phyloP scores from a whole-genome alignment of 2,113 vertebrate species.

The Seriola aureovittata region DNA sequence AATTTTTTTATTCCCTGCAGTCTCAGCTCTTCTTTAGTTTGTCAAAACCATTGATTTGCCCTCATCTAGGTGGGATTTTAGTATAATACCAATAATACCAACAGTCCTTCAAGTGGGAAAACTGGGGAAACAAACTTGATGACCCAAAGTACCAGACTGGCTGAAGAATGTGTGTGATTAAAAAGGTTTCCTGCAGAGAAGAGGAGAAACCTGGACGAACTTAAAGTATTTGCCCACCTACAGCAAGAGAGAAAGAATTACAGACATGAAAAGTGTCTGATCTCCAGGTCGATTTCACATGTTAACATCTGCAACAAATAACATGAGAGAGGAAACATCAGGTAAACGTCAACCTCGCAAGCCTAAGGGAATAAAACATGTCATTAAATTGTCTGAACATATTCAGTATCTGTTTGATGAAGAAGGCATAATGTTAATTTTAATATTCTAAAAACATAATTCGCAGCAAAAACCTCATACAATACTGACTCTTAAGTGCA shows the following conservation, averaged over 20 bases:
- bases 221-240: no score
- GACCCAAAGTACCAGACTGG: no score
- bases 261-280: no score
- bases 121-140: background rate
- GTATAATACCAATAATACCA: constrained; percentile 12
- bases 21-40: constrained; percentile 1
- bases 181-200: no score
- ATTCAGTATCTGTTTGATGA: background rate
- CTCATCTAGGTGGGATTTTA: background rate
- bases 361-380: background rate
- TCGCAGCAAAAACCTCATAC: no score
- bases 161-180: no score
- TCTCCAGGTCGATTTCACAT: no score
- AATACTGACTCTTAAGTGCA: no score
- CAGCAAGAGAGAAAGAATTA: no score
- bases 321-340: background rate
- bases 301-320: no score
- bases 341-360: background rate
- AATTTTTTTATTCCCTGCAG: background rate
- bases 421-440: background rate
- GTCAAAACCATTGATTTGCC: background rate
- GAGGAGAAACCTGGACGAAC: no score
- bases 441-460: no score
- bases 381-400: background rate
- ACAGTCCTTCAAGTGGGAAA: constrained; percentile 7